Conservation (phyloP, 2,888 invertebrate species). For the Siphonodentalium dalli region DNA sequence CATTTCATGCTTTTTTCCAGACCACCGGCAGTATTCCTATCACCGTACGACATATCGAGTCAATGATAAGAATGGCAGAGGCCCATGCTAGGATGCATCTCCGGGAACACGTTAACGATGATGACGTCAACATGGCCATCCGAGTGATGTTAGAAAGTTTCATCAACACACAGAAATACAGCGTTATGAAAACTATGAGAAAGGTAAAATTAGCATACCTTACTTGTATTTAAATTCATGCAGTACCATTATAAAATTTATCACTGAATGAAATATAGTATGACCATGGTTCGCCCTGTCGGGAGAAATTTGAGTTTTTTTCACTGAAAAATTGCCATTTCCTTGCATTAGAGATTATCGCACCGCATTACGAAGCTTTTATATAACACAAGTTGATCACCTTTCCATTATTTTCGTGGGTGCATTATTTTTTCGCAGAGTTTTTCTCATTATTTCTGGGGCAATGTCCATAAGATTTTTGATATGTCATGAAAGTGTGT, state of each 20-base stretch:
- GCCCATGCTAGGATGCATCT: conserved; percentile 96
- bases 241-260: too few relatives aligned
- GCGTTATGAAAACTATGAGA: conserved; percentile 95
- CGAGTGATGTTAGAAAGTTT: conserved; percentile 97
- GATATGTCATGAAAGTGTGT: too few relatives aligned
- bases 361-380: too few relatives aligned
- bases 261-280: not conserved
- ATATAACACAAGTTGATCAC: too few relatives aligned
- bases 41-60: conserved; percentile 97
- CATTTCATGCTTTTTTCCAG: conserved; percentile 68
- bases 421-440: too few relatives aligned
- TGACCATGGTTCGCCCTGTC: too few relatives aligned
- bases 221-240: too few relatives aligned
- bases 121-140: conserved; percentile 97
- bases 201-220: conserved; percentile 77
- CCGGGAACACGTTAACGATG: conserved; percentile 81
- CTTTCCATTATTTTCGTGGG: too few relatives aligned
- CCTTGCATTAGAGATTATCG: too few relatives aligned
- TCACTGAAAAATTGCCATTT: too few relatives aligned
- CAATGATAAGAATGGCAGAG: conserved; percentile 97
- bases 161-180: conserved; percentile 98
- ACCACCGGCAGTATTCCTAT: conserved; percentile 96
- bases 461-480: too few relatives aligned
- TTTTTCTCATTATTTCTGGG: too few relatives aligned
- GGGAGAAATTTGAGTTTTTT: not conserved